A percentile compares a stretch with the other conserved stretches of the same genome.
These are phyloP conservation scores for Eulimnadia texana DNA, from an alignment of 1,140 invertebrate genomes.

Conservation along the genomic window DNA sequence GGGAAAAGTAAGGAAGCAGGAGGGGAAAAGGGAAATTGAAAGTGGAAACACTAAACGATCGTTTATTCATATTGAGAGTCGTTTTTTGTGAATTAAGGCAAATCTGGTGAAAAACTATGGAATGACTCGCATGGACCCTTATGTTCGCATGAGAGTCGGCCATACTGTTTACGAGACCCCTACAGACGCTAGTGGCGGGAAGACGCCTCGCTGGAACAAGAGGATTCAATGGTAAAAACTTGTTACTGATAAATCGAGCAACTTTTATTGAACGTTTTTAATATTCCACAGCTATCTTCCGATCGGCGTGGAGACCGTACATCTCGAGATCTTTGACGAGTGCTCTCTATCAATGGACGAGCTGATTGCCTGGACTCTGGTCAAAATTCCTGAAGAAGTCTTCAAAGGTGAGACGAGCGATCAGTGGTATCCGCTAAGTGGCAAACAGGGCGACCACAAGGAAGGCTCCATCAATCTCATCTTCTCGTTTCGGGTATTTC, in stretches of 20 bases:
- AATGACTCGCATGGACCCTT: conserved; percentile 89
- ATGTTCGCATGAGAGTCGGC: conserved; percentile 78
- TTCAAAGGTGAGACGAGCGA: conserved; percentile 76
- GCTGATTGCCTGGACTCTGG: conserved; percentile 79
- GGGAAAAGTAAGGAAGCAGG: too few species aligned
- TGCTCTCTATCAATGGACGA: conserved; percentile 92
- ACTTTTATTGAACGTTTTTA: conserved; percentile 7
- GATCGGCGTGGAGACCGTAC: conserved; percentile 68
- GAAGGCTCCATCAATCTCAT: conserved; percentile 62
- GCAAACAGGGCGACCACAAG: conserved; percentile 80
- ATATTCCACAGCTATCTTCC: conserved; percentile 54
- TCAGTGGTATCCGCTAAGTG: conserved; percentile 82
- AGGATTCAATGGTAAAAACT: conserved; percentile 63
- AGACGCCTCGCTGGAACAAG: conserved; percentile 90
- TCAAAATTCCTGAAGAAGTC: conserved; percentile 65
- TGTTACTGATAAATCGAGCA: conserved; percentile 3
- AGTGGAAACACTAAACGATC: neutral
- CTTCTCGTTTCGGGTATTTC: conserved; percentile 45
- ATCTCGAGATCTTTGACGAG: conserved; percentile 92
- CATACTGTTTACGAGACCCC: conserved; percentile 90
- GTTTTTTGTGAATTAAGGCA: conserved; percentile 37
- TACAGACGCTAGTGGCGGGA: conserved; percentile 86
- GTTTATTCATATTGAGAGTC: neutral
- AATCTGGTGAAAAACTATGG: conserved; percentile 94
- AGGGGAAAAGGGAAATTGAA: too few species aligned